Base-by-base conservation (phyloP, 1,140 invertebrate species). In the Drosophila sechellia region DNA sequence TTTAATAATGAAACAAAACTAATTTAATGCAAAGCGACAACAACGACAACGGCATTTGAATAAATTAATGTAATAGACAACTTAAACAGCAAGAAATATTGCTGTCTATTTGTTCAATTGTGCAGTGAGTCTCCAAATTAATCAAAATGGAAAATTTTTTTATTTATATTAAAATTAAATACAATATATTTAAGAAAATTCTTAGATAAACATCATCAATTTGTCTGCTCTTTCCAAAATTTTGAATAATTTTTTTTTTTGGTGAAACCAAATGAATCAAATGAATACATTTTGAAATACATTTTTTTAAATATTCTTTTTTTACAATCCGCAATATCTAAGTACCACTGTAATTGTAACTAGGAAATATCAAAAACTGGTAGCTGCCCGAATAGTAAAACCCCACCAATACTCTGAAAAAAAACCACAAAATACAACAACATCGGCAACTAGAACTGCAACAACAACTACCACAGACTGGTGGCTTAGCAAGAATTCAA, bases 361-460 rank as follows among this genome's bases (percentile, higher is more conserved):
- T 79, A 86, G 83, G 83, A 86, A 86, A 86, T 87, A 87, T 87
- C 84, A 74, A 86, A 89, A 89, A 89, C 84, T 89, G 84, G 84
- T 89, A 89, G 84, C 64, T 84, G 84, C 69, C 84, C 84, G 84
- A 87, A 87, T 87, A 87, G 83, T 87, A 89, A 87, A 87, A 89
- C 84, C 84, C 84, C 79, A 84, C 84, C 77, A 80, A 79, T 69
- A 84, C 73, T 77, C 55, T 70, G 50, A 58, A 57, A 77, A 66
- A 70, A 71, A 77, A 53, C 58, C 54, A 80, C 49, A 79, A 59
- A 57, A 56, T 48, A 48, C 37, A 68, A 55, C 48, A 79, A 57
- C 22, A 57, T 45, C 54, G 75, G 68, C 54, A 81, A 65, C 68
- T 73, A 75, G 68, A 76, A 76, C 70, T 65, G 59, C 69, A 76